These are phyloP conservation scores for Liodrosophila aerea DNA, from an alignment of 2,888 invertebrate species.

Conservation along the genomic window DNA sequence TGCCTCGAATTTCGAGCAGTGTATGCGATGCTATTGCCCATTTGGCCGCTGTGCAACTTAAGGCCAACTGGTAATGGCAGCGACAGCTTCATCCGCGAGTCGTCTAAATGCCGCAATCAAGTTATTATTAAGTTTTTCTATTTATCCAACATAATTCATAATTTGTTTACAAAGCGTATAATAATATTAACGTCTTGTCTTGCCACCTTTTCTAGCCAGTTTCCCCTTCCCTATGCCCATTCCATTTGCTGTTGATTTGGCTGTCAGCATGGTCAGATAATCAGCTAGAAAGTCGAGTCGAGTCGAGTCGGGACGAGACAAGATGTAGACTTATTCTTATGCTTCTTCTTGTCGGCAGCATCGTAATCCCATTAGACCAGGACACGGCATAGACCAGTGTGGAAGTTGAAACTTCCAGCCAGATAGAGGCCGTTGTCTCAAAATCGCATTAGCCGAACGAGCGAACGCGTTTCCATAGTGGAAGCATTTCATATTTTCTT, in stretches of 20 bases:
- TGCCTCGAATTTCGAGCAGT: slow-evolving; percentile 12
- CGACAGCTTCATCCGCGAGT: slow-evolving; percentile 5
- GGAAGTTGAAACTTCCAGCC: slow-evolving; percentile 7
- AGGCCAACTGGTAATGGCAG: slow-evolving; percentile 21
- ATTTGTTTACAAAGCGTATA: slow-evolving; percentile 76
- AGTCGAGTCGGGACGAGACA: slow-evolving; percentile 23
- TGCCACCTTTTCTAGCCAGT: slow-evolving; percentile 24
- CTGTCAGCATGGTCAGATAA: slow-evolving; percentile 67
- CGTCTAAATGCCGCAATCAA: slow-evolving; percentile 72
- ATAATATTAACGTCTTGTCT: slow-evolving; percentile 73
- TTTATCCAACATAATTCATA: slow-evolving; percentile 76
- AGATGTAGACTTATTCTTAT: slow-evolving; percentile 32
- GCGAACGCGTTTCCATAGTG: slow-evolving; percentile 39
- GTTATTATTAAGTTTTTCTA: slow-evolving; percentile 77
- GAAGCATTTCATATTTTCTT: slow-evolving; percentile 31
- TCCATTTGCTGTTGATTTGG: slow-evolving; percentile 20
- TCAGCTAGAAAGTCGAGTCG: slow-evolving; percentile 52
- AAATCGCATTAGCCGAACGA: slow-evolving; percentile 48
- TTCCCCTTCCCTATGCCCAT: neutral
- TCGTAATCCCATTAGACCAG: slow-evolving; percentile 50
- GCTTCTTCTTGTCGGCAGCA: slow-evolving; percentile 29
- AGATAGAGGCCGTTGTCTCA: slow-evolving; percentile 29
- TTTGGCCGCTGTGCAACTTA: slow-evolving; percentile 8
- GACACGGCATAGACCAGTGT: slow-evolving; percentile 19
- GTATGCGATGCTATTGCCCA: slow-evolving; percentile 12